phyloP scores from a whole-genome alignment of 1,140 invertebrate genomes.

The Calephelis virginiensis region DNA sequence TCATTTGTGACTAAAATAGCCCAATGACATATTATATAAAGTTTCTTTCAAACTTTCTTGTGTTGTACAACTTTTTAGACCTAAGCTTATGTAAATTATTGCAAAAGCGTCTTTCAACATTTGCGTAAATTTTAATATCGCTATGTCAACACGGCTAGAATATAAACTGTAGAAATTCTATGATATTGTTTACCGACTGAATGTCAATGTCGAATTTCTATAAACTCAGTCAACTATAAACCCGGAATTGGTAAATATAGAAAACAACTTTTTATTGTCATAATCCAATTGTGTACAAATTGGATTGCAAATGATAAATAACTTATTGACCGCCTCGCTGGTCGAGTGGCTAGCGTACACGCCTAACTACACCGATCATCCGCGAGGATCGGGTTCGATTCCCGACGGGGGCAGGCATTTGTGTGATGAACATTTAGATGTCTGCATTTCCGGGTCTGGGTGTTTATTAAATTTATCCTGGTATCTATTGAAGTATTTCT shows the following conservation, averaged over 20 bases:
- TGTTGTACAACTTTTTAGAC: conserved; percentile 4
- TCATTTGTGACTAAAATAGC: background rate
- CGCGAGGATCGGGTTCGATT: no score
- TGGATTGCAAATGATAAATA: background rate
- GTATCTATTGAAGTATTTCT: no score
- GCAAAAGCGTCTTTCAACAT: conserved; percentile 38
- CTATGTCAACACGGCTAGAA: conserved; percentile 44
- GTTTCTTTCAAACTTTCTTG: conserved; percentile 17
- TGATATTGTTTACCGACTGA: conserved; percentile 36
- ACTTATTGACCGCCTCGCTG: no score
- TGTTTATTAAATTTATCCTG: no score
- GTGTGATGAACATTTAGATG: no score
- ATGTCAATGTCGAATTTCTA: conserved; percentile 59
- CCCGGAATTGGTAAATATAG: background rate
- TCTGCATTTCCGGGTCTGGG: no score
- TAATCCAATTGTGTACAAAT: background rate
- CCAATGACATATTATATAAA: conserved; percentile 14
- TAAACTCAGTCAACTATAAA: conserved; percentile 36
- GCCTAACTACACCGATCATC: no score
- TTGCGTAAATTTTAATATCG: conserved; percentile 56
- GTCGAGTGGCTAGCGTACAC: no score
- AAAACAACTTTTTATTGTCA: background rate
- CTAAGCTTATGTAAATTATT: conserved; percentile 41
- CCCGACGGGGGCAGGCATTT: no score
- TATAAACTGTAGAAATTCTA: conserved; percentile 47